Conservation (phyloP, 2,797 vertebrate species). For the Megalops cyprinoides region DNA sequence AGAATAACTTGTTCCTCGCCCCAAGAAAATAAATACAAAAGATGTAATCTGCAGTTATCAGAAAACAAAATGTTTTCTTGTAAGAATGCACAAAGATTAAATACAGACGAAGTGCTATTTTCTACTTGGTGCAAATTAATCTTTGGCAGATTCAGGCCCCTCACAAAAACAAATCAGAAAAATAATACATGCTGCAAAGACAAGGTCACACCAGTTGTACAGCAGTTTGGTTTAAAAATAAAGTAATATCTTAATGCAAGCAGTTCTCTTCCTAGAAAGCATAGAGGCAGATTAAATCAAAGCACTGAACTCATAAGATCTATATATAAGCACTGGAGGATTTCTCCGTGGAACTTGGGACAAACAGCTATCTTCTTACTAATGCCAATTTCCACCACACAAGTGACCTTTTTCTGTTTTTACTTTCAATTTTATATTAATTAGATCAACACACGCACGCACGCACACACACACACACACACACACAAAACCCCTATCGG, state of each 20-base stretch:
- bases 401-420: not conserved
- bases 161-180: not conserved
- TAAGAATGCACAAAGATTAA: conserved; percentile 1
- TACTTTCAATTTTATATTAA: not conserved
- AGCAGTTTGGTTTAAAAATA: not conserved
- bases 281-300: not conserved
- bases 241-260: not conserved
- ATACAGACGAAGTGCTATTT: not conserved
- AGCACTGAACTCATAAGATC: not conserved
- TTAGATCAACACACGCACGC: not conserved
- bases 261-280: not conserved
- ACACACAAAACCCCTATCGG: not conserved
- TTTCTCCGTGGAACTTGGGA: not conserved
- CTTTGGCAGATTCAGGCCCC: not conserved
- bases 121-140: not conserved
- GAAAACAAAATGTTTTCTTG: not conserved
- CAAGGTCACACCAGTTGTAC: not conserved
- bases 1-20: not conserved
- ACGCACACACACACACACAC: no score
- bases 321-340: not conserved
- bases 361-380: not conserved
- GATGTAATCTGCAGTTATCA: not conserved
- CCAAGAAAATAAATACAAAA: not conserved
- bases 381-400: not conserved
- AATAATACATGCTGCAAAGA: not conserved